These are phyloP conservation scores for Drosophila cracens DNA, from an alignment of 2,888 invertebrate genomes.

Conservation along the genomic window DNA sequence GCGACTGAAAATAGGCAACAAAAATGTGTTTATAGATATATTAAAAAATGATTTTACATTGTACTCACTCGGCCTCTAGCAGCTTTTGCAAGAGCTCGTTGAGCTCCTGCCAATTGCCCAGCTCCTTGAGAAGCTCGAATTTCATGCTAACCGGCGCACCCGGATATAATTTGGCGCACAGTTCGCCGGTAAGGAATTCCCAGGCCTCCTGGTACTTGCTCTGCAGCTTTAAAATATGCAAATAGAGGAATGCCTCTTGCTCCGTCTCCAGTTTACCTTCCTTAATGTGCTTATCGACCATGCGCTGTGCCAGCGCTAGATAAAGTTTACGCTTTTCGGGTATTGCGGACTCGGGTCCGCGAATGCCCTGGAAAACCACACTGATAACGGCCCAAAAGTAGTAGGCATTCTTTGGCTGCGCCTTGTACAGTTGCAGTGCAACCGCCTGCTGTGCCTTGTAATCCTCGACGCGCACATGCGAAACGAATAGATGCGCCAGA, in stretches of 20 bases:
- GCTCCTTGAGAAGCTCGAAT: constrained; percentile 90
- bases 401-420: constrained; percentile 97
- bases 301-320: constrained; percentile 95
- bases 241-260: constrained; percentile 95
- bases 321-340: constrained; percentile 89
- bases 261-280: constrained; percentile 96
- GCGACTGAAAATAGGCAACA: constrained; percentile 84
- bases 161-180: constrained; percentile 89
- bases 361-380: constrained; percentile 92
- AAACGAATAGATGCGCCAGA: constrained; percentile 97
- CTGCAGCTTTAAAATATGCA: constrained; percentile 93
- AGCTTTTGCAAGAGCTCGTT: constrained; percentile 91
- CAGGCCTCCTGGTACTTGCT: constrained; percentile 93
- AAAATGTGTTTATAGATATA: not conserved
- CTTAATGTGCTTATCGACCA: constrained; percentile 95
- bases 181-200: constrained; percentile 91
- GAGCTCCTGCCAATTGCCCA: constrained; percentile 91
- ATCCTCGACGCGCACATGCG: constrained; percentile 95
- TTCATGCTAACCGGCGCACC: constrained; percentile 89
- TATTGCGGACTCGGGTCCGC: constrained; percentile 86
- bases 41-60: not conserved
- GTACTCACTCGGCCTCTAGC: constrained; percentile 89
- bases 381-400: constrained; percentile 99
- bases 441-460: constrained; percentile 95
- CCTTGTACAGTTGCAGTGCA: constrained; percentile 95